Conservation (phyloP, 2,888 invertebrate species). For the Chloroclysta siterata region DNA sequence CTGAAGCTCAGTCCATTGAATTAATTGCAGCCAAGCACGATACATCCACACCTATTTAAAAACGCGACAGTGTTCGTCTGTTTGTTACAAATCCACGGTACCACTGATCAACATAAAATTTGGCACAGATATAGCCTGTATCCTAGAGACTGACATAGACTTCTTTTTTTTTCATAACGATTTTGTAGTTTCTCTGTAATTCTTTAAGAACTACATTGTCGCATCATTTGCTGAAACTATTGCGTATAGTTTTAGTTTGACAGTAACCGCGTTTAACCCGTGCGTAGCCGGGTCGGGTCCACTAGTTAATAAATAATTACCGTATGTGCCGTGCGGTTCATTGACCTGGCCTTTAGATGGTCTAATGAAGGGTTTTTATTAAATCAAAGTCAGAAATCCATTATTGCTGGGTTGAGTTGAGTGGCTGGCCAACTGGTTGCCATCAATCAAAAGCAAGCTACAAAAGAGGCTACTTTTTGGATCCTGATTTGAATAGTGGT, state of each 20-base stretch:
- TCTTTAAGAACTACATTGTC: background rate
- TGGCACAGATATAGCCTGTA: too few species aligned
- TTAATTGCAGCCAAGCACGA: slow-evolving; percentile 56
- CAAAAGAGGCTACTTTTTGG: slow-evolving; percentile 57
- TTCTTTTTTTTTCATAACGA: too few species aligned
- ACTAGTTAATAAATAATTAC: slow-evolving; percentile 51
- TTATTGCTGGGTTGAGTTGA: slow-evolving; percentile 57
- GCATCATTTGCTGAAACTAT: background rate
- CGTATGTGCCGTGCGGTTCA: slow-evolving; percentile 33
- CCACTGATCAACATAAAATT: too few species aligned
- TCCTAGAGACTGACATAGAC: too few species aligned
- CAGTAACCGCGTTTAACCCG: background rate
- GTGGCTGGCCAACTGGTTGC: slow-evolving; percentile 33
- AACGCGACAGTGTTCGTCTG: background rate
- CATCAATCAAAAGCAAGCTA: slow-evolving; percentile 73
- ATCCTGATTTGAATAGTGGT: slow-evolving; percentile 53
- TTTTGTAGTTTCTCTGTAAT: background rate
- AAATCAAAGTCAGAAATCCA: slow-evolving; percentile 83
- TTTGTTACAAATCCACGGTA: background rate
- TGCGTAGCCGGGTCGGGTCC: background rate
- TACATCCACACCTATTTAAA: slow-evolving; percentile 35
- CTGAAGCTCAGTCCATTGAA: slow-evolving; percentile 41
- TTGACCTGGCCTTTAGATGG: slow-evolving; percentile 63
- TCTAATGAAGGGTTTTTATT: slow-evolving; percentile 83
- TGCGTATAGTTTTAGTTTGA: background rate